Evolutionary conservation across 1,140 invertebrate species (phyloP).

Genomic region (Lepidotrigona ventralis): DNA sequence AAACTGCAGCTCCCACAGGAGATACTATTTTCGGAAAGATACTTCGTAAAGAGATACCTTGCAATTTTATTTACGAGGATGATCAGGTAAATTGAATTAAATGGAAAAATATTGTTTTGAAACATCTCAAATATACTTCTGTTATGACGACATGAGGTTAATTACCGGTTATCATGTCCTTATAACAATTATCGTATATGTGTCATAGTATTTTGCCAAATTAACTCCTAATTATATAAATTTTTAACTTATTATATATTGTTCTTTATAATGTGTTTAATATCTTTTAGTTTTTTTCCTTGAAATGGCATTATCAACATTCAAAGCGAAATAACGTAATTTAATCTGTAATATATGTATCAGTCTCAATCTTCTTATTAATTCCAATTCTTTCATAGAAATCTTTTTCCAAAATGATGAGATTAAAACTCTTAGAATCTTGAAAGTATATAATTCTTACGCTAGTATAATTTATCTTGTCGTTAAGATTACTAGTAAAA

Average conservation of each 20-base stretch:
- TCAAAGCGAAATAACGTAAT: too few relatives aligned
- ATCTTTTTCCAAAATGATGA: not conserved
- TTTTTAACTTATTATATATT: not conserved
- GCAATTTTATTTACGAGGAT: conserved; percentile 97
- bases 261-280: not conserved
- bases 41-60: conserved; percentile 95
- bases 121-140: not conserved
- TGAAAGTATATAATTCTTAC: not conserved
- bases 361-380: too few relatives aligned
- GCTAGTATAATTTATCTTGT: not conserved
- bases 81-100: conserved; percentile 83
- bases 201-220: not conserved
- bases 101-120: not conserved
- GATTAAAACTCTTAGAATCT: not conserved
- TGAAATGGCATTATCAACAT: not conserved
- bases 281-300: not conserved
- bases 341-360: too few relatives aligned
- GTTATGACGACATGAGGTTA: not conserved
- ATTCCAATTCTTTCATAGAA: too few relatives aligned
- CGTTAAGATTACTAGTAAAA: not conserved
- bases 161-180: not conserved
- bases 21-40: conserved; percentile 99
- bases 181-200: not conserved
- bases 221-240: not conserved
- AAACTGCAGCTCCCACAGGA: conserved; percentile 83